phyloP scores from a whole-genome alignment of 92 coral and sea anemone genomes.

The Scolanthus callimorphus region DNA sequence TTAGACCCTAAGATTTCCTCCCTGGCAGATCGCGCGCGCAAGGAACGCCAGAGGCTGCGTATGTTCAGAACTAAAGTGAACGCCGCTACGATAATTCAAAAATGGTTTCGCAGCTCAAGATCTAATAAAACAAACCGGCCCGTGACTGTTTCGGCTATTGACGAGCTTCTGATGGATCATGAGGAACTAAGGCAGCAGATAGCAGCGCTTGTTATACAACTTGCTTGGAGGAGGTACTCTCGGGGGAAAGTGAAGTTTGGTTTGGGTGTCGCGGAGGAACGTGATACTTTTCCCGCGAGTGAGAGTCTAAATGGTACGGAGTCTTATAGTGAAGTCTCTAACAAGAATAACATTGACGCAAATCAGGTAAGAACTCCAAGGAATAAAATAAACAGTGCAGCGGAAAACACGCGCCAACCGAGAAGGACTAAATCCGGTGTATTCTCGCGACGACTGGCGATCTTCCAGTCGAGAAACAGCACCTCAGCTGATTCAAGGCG shows the following conservation, averaged over 20 bases:
- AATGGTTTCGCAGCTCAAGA: conserved; percentile 58
- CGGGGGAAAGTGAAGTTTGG: conserved; percentile 16
- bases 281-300: not conserved
- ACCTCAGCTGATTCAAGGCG: conserved; percentile 12
- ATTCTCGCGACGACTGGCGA: conserved; percentile 4
- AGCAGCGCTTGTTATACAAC: conserved; percentile 77
- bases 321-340: not conserved
- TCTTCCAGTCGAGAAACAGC: not conserved
- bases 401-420: not conserved
- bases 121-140: conserved; percentile 17
- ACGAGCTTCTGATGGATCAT: conserved; percentile 55
- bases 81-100: conserved; percentile 78
- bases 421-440: not conserved
- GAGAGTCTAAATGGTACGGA: not conserved
- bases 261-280: not conserved
- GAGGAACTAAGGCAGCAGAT: conserved; percentile 61
- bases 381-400: not conserved
- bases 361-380: too few relatives aligned
- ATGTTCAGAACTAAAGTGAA: conserved; percentile 76
- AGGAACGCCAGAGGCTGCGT: conserved; percentile 69
- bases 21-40: conserved; percentile 49
- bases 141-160: conserved; percentile 9
- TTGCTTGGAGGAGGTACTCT: conserved; percentile 61
- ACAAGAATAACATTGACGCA: too few relatives aligned
- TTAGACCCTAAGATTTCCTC: not conserved